Conservation (phyloP, 2,113 vertebrate species). For the Hemibagrus wyckioides region DNA sequence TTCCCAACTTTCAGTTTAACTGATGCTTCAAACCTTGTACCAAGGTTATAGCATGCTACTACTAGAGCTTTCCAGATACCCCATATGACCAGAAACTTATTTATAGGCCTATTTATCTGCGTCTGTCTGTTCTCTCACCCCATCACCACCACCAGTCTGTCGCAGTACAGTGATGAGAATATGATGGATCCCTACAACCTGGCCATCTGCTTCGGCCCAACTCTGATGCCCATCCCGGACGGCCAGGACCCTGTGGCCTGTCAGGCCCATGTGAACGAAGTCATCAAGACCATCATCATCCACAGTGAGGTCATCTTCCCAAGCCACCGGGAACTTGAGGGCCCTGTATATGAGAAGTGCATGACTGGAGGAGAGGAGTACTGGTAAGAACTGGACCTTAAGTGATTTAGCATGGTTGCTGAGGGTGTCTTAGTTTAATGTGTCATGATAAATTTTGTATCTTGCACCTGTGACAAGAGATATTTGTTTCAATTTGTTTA, state of each 20-base stretch:
- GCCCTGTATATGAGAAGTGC: constrained; percentile 97
- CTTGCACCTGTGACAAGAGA: too few species aligned
- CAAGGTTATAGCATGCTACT: background rate
- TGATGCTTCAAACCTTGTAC: background rate
- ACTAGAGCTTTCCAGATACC: background rate
- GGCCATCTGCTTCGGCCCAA: constrained; percentile 98
- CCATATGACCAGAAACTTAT: background rate
- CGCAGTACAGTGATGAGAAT: constrained; percentile 98
- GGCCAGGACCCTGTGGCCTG: constrained; percentile 95
- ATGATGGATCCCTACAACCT: constrained; percentile 99
- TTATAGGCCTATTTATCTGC: constrained; percentile 33
- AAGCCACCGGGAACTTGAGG: constrained; percentile 86
- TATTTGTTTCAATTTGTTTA: too few species aligned
- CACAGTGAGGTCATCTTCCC: constrained; percentile 96
- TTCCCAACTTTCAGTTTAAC: background rate
- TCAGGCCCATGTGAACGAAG: constrained; percentile 97
- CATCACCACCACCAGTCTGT: constrained; percentile 77
- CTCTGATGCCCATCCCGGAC: constrained; percentile 96
- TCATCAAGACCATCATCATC: constrained; percentile 97
- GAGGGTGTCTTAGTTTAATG: background rate
- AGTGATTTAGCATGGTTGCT: background rate
- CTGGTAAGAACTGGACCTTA: constrained; percentile 75
- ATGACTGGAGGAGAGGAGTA: constrained; percentile 98
- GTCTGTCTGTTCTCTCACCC: constrained; percentile 26
- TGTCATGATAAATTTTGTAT: background rate